A percentile compares a stretch with the other conserved stretches of the same genome.
These are phyloP conservation scores for Ahaetulla prasina DNA, from an alignment of 2,113 vertebrate genomes.

Conservation along the genomic window DNA sequence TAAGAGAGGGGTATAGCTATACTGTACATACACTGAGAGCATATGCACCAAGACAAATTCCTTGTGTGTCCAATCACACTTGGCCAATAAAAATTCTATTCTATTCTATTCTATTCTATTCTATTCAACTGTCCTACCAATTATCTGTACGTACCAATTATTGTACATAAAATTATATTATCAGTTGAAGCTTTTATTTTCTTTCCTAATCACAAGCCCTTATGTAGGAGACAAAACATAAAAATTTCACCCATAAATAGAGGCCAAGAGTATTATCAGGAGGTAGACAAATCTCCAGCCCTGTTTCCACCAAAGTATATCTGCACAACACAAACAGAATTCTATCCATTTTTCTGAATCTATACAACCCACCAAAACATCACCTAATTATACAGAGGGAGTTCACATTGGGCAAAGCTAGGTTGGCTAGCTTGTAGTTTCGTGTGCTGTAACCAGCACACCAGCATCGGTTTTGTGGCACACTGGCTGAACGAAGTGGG, in stretches of 20 bases:
- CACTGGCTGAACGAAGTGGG: neutral
- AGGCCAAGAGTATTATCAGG: neutral
- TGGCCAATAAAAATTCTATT: too few species aligned
- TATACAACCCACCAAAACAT: neutral
- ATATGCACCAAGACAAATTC: too few species aligned
- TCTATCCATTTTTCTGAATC: neutral
- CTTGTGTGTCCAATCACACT: too few species aligned
- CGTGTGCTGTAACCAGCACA: neutral
- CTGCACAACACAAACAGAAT: neutral
- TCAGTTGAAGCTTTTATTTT: neutral
- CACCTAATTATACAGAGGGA: neutral
- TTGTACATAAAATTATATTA: neutral
- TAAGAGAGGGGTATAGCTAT: neutral
- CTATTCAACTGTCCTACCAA: neutral
- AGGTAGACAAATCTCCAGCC: neutral
- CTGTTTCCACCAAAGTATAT: neutral
- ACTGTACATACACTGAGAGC: neutral
- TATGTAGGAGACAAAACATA: neutral
- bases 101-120: too few species aligned
- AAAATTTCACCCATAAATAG: neutral
- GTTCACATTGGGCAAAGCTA: neutral
- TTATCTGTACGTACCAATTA: neutral
- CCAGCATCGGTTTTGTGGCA: neutral
- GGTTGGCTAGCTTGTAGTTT: neutral
- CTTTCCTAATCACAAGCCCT: neutral